Evolutionary conservation across 2,888 invertebrate species (phyloP), one percentile per base, ranked within the genome.

Genomic region (Linnaemya tessellans): DNA sequence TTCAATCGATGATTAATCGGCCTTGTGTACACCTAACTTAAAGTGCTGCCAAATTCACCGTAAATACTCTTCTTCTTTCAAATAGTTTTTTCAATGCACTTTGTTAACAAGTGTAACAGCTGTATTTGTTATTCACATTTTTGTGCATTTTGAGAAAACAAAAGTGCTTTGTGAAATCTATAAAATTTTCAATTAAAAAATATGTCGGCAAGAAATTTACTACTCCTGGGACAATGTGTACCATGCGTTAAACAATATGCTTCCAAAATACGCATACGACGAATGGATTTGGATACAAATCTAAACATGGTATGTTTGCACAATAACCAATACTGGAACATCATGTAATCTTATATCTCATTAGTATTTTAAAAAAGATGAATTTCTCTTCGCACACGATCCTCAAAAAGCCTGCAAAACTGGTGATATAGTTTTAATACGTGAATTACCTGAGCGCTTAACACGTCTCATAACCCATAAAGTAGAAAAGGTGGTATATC

Each of bases 381-480:
- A 95, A 87, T 95, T 94, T 88, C 93, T 95, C 83, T 97, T 95
- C 89, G 97, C 97, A 51, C 94, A 96, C 90, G 97, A 98, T 93
- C 97, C 97, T 0, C 91, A 95, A 1, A 95, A 96, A 88, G 89
- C 94, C 64, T 97, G 97, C 90, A 97, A 97, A 93, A 94, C 95
- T 11, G 97, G 97, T 1, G 98, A 98, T 90, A 93, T 97, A 62
- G 97, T 97, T 5, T 93, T 98, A 15, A 95, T 97, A 87, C 94
- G 96, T 91, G 94, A 95, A 87, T 91, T 97, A 67, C 95, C 96
- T 2, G 93, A 95, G 80, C 96, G 95, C 91, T 89, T 97, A 86
- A 96, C 97, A 0, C 95, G 95, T 84, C 92, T 97, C 1, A 96
- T 98, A 11, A 96, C 96, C 9, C 97, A 97, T 90, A 94, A 95